phyloP scores from a whole-genome alignment of 1,140 invertebrate species.

The Leptopilina boulardi region DNA sequence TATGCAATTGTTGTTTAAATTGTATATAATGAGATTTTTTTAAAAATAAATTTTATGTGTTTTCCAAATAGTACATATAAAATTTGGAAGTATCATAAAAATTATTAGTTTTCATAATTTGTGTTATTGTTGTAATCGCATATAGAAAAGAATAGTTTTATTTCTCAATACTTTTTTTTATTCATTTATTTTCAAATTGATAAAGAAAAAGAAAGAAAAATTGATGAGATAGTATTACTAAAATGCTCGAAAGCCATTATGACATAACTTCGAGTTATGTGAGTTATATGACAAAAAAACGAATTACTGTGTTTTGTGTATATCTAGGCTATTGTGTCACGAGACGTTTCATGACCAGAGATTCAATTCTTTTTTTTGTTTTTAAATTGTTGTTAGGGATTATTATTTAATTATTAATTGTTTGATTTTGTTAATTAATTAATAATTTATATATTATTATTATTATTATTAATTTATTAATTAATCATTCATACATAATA shows the following conservation, averaged over 20 bases:
- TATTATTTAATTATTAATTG: no score
- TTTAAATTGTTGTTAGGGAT: no score
- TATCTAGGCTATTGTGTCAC: not conserved
- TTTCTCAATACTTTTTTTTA: not conserved
- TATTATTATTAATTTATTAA: no score
- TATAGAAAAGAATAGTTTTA: not conserved
- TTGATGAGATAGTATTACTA: not conserved
- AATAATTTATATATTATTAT: no score
- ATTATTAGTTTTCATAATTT: not conserved
- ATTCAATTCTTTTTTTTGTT: not conserved
- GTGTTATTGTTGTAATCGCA: not conserved
- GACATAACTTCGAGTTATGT: constrained; percentile 10
- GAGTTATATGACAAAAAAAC: not conserved
- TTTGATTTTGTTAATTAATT: no score
- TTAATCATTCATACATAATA: no score
- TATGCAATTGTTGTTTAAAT: no score
- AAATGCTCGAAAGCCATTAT: not conserved
- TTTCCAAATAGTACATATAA: no score
- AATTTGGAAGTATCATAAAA: no score
- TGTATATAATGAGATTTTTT: no score
- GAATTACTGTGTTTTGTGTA: not conserved
- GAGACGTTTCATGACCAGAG: not conserved
- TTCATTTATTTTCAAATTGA: constrained; percentile 7
- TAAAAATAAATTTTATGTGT: no score
- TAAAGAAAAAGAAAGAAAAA: not conserved